Evolutionary conservation across 1,140 invertebrate species (phyloP).

Genomic region (Aethina tumida): DNA sequence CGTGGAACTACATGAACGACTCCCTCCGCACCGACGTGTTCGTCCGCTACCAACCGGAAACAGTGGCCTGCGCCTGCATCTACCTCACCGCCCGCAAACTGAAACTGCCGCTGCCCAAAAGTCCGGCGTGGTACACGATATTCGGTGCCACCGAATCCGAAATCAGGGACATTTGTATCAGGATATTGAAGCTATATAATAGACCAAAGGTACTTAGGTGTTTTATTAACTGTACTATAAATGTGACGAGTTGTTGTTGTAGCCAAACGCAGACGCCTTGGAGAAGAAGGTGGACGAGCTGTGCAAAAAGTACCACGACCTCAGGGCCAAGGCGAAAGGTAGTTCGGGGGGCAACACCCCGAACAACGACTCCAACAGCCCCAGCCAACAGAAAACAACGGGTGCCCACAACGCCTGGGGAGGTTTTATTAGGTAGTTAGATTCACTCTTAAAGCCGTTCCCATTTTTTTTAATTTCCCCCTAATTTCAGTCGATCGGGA

Average conservation of each 20-base stretch:
- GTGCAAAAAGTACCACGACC: slow-evolving; percentile 63
- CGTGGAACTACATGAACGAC: slow-evolving; percentile 99
- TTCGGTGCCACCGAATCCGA: slow-evolving; percentile 77
- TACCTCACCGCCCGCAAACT: slow-evolving; percentile 86
- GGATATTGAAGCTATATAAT: slow-evolving; percentile 77
- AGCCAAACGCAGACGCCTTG: slow-evolving; percentile 63
- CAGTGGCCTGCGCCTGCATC: slow-evolving; percentile 97
- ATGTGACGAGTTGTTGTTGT: slow-evolving; percentile 22
- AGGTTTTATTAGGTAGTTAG: slow-evolving; percentile 45
- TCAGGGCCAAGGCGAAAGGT: slow-evolving; percentile 53
- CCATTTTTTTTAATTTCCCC: slow-evolving; percentile 8
- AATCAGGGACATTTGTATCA: slow-evolving; percentile 75
- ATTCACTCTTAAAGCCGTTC: not conserved
- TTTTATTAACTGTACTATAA: not conserved
- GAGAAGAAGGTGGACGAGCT: slow-evolving; percentile 68
- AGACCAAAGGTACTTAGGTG: slow-evolving; percentile 54
- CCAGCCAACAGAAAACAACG: slow-evolving; percentile 32
- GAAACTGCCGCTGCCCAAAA: slow-evolving; percentile 73
- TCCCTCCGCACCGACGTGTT: slow-evolving; percentile 94
- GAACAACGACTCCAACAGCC: slow-evolving; percentile 39
- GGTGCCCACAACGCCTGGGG: slow-evolving; percentile 53
- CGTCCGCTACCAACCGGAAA: slow-evolving; percentile 90
- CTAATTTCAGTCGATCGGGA: slow-evolving; percentile 35
- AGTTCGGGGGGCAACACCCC: slow-evolving; percentile 47
- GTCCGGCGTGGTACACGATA: slow-evolving; percentile 79